Percentiles rank a stretch among this genome's conserved stretches.
Conservation (phyloP, 2,797 vertebrate species). For the Dicrostonyx torquatus region DNA sequence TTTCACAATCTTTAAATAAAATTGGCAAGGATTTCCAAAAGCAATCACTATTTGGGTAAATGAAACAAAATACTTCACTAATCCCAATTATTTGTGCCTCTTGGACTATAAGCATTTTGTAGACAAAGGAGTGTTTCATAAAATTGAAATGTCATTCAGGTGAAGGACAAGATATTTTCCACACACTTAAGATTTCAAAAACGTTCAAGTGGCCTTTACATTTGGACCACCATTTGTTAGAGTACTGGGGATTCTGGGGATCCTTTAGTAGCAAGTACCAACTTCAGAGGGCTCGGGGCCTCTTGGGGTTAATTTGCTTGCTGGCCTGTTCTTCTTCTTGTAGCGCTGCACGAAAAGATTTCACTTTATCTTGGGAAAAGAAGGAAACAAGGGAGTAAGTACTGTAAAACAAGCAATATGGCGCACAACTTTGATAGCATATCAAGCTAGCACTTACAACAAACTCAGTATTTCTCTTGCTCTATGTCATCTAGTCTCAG, state of each 20-base stretch:
- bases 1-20: constrained; percentile 85
- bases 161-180: constrained; percentile 86
- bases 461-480: constrained; percentile 31
- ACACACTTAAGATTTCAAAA: constrained; percentile 86
- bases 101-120: constrained; percentile 87
- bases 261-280: constrained; percentile 83
- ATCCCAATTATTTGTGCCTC: constrained; percentile 86
- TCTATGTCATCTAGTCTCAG: background rate
- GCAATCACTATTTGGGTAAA: constrained; percentile 84
- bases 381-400: constrained; percentile 71
- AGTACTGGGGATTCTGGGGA: constrained; percentile 82
- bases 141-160: constrained; percentile 86
- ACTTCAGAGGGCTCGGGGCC: constrained; percentile 91
- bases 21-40: constrained; percentile 84
- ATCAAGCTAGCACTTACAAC: background rate
- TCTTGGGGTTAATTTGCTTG: constrained; percentile 97
- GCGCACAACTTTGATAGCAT: background rate
- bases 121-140: constrained; percentile 86
- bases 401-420: constrained; percentile 11
- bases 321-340: constrained; percentile 98
- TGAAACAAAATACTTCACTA: constrained; percentile 87
- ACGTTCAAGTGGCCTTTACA: constrained; percentile 87
- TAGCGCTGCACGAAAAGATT: constrained; percentile 95
- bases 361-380: constrained; percentile 94
- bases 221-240: constrained; percentile 85